Base-by-base conservation (phyloP, 1,140 invertebrate genomes). In the Drosophila obscura region DNA sequence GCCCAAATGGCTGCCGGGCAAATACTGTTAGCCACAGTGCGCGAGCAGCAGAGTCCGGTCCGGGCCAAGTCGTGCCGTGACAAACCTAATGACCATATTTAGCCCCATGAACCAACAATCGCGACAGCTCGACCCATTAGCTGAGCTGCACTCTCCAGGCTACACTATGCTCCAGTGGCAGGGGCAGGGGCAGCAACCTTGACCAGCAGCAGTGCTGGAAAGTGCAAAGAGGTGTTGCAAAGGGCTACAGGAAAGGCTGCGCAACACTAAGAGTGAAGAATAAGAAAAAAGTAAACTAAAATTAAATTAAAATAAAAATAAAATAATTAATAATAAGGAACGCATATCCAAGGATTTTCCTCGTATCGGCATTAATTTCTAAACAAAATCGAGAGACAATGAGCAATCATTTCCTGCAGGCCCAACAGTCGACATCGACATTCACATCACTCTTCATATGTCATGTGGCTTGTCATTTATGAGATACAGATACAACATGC, bases 51-150 rank as follows among this genome's bases (percentile, higher is more conserved):
- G 7, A 31, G 31, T 3, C 5, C 5, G 8, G 28, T 7, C 28
- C 28, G 8, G 35, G 35, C 52, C 28, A 83, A 80, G 83, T 87
- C 83, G 83, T 87, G 83, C 83, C 75, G 59, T 44, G 59, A 87
- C 75, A 73, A 79, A 73, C 67, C 64, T 83, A 85, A 87, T 83
- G 71, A 76, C 75, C 74, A 71, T 82, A 82, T 78, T 72, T 78
- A 74, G 60, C 49, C 43, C 69, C 77, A 60, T 58, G 50, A 75
- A 77, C 62, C 56, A 69, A 60, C 64, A 69, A 60, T 35, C 57
- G 67, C 63, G 74, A 46, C 31, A 19, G 24, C 44, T 19, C 26
- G 22, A 11, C 7, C 15, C 44, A 58, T 63, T 56, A 16, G 31
- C 11, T 24, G 24, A 16, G 31, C 11, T 24, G 24, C 35, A 39